These are phyloP conservation scores for Paramuricea clavata DNA, from an alignment of 92 coral and sea anemone genomes.

Conservation along the genomic window DNA sequence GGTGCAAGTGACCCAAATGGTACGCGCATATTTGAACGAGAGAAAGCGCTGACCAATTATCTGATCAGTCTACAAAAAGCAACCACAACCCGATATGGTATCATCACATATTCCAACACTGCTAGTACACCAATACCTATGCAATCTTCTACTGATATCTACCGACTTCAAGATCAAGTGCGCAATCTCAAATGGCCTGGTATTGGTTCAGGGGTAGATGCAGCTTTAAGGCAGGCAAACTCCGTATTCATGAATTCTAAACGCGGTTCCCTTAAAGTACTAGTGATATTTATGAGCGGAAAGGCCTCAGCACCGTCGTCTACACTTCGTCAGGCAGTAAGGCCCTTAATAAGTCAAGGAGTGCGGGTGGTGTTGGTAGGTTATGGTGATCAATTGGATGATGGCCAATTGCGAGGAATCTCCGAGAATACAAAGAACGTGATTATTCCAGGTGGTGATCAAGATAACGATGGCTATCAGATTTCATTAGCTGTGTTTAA, in stretches of 20 bases:
- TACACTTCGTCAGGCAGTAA: slow-evolving; percentile 40
- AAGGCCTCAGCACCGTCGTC: slow-evolving; percentile 14
- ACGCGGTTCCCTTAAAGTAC: slow-evolving; percentile 28
- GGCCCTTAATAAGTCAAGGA: slow-evolving; percentile 20
- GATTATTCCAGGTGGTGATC: background rate
- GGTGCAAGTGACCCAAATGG: slow-evolving; percentile 44
- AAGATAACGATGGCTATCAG: slow-evolving; percentile 7
- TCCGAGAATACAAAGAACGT: slow-evolving; percentile 6
- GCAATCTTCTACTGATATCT: slow-evolving; percentile 13
- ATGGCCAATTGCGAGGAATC: slow-evolving; percentile 9
- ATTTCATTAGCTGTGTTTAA: slow-evolving; percentile 24
- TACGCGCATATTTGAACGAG: slow-evolving; percentile 24
- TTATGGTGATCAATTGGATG: slow-evolving; percentile 31
- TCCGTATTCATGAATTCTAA: slow-evolving; percentile 11
- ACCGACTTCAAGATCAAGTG: slow-evolving; percentile 28
- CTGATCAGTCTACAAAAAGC: slow-evolving; percentile 24
- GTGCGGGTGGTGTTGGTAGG: slow-evolving; percentile 45
- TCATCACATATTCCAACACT: slow-evolving; percentile 26
- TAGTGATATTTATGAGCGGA: slow-evolving; percentile 34
- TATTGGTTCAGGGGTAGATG: slow-evolving; percentile 13
- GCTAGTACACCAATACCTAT: background rate
- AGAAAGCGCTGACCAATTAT: slow-evolving; percentile 12
- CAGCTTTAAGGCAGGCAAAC: slow-evolving; percentile 22
- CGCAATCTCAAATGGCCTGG: slow-evolving; percentile 42
- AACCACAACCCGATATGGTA: slow-evolving; percentile 20